Base-by-base conservation (phyloP, 2,797 vertebrate genomes). In the Mus spretus region DNA sequence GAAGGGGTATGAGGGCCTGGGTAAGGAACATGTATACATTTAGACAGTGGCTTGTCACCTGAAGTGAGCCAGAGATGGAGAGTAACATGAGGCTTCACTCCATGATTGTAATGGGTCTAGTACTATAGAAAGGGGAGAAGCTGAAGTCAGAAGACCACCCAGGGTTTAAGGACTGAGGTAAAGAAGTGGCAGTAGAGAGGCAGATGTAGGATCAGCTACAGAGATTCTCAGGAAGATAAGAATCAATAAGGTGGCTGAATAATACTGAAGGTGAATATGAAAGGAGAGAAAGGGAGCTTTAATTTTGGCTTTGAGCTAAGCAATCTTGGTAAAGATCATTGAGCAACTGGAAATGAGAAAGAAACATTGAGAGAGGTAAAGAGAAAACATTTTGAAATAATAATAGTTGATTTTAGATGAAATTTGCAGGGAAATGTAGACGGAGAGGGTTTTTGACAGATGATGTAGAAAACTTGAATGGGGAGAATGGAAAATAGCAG, bases 371-470 rank as follows among this genome's bases (percentile, higher is more conserved):
- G 19, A 81, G 59, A n/a, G 78, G 44, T 14, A 65, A n/a, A 17
- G 44, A 55, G 55, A 67, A 22, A 65, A 90, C 20, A 50, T 65
- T 63, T 26, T 31, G 55, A 77, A 44, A 90, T 37, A 37, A 37
- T 28, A 65, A 53, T 20, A 67, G 34, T n/a, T 84, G 50, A 90
- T 83, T 95, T 92, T 92, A 84, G 50, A n/a, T 83, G 79, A 77
- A 87, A 93, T 0, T 34, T 72, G 57, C 50, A 65, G 78, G 28
- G 31, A 77, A 92, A 10, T 87, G 13, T 50, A 78, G 78, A 89
- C 84, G n/a, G 80, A 89, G 47, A 77, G 1, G 20, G 65, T 28
- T 12, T 67, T 26, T 13, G 31, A 40, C 31, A 83, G 57, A 65
- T 19, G 22, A 11, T 44, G 3, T 67, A 65, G 79, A 37, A 47